A percentile compares a stretch with the other conserved stretches of the same genome.
Evolutionary conservation across 2,113 vertebrate species (phyloP).

Genomic region (Microtus richardsoni): DNA sequence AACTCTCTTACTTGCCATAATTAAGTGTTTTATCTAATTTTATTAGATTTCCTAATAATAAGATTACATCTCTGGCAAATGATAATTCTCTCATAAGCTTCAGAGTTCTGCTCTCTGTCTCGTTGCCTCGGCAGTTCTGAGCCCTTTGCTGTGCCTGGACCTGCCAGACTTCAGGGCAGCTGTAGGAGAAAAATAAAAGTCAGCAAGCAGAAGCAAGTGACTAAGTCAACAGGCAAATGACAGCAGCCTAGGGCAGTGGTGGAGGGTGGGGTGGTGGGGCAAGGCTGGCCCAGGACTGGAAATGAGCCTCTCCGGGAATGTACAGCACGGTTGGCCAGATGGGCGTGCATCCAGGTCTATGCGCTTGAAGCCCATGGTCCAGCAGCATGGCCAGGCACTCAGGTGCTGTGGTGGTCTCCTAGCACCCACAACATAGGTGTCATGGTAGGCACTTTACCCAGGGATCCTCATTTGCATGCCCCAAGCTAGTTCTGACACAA

Average conservation of each 20-base stretch:
- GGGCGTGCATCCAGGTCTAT: too few species aligned
- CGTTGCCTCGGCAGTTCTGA: background rate
- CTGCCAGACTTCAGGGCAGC: background rate
- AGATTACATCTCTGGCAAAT: slow-evolving; percentile 42
- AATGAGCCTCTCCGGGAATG: background rate
- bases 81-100: slow-evolving; percentile 41
- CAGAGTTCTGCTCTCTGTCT: slow-evolving; percentile 50
- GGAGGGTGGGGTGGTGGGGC: background rate
- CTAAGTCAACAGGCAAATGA: background rate
- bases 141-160: slow-evolving; percentile 52
- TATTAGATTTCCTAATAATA: slow-evolving; percentile 47
- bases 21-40: slow-evolving; percentile 61
- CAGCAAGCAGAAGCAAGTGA: background rate
- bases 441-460: background rate
- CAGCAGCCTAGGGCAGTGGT: background rate
- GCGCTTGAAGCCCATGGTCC: background rate
- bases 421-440: background rate
- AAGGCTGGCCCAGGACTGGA: background rate
- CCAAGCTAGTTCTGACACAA: background rate
- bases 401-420: background rate
- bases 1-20: slow-evolving; percentile 52
- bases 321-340: background rate
- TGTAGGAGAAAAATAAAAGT: background rate
- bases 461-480: background rate
- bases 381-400: background rate